Evolutionary conservation across 2,797 vertebrate species (phyloP).

Genomic region (Hephaestus fuliginosus): DNA sequence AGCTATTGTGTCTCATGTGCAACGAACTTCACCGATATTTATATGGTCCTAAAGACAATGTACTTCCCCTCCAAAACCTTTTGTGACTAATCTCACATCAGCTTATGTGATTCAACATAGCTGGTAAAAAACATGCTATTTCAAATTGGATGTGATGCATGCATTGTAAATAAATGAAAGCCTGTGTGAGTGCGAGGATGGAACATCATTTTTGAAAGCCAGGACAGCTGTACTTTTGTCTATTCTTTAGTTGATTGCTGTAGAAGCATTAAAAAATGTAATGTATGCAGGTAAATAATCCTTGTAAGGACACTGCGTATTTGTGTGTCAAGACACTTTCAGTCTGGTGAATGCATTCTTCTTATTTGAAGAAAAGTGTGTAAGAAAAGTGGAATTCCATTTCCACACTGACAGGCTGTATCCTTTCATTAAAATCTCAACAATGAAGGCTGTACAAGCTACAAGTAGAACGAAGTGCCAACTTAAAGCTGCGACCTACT

Average conservation of each 20-base stretch:
- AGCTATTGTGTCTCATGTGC: slow-evolving; percentile 2
- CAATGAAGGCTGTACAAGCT: neutral
- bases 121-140: neutral
- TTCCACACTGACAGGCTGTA: neutral
- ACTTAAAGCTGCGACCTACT: neutral
- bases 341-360: slow-evolving; percentile 6
- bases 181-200: neutral
- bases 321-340: neutral
- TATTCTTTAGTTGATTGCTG: neutral
- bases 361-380: slow-evolving; percentile 21
- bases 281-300: neutral
- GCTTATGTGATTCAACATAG: neutral
- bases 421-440: slow-evolving; percentile 13
- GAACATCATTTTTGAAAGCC: neutral
- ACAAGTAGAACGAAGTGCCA: neutral
- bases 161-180: neutral
- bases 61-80: neutral
- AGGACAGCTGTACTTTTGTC: neutral
- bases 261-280: neutral
- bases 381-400: neutral
- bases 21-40: slow-evolving; percentile 24
- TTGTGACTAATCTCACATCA: neutral
- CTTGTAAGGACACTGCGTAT: neutral
- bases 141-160: neutral
- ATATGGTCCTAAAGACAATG: neutral